Conservation (phyloP, 2,113 vertebrate genomes). For the Tyto alba region DNA sequence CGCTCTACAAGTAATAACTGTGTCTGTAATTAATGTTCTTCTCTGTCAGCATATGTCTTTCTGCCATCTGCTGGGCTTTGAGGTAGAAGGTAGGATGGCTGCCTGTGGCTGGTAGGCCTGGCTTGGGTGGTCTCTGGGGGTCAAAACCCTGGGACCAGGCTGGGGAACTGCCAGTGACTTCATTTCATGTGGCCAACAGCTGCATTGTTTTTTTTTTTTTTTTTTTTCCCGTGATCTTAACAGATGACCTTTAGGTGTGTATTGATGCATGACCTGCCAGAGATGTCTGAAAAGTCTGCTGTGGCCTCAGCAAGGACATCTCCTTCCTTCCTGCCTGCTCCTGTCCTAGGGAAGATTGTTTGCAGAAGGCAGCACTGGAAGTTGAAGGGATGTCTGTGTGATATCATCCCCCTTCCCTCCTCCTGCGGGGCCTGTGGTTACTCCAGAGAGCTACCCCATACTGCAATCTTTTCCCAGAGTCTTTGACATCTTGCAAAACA, state of each 20-base stretch:
- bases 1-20: rapidly evolving
- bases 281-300: neutral
- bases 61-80: slow-evolving; percentile 17
- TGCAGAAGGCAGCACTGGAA: neutral
- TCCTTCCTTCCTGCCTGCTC: neutral
- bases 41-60: neutral
- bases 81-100: neutral
- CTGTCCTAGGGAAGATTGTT: neutral
- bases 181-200: neutral
- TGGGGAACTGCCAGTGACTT: neutral
- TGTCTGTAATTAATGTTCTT: neutral
- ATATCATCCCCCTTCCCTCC: neutral
- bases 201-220: rapidly evolving
- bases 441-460: neutral
- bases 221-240: neutral
- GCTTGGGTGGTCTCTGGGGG: neutral
- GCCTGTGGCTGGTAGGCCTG: neutral
- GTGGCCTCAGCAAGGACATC: neutral
- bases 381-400: neutral
- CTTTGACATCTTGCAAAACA: neutral
- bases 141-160: neutral
- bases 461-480: neutral
- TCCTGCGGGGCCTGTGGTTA: neutral
- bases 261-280: neutral
- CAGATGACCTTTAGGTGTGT: neutral